Evolutionary conservation across 2,888 invertebrate genomes (phyloP).

Genomic region (Caenorhabditis sp.): DNA sequence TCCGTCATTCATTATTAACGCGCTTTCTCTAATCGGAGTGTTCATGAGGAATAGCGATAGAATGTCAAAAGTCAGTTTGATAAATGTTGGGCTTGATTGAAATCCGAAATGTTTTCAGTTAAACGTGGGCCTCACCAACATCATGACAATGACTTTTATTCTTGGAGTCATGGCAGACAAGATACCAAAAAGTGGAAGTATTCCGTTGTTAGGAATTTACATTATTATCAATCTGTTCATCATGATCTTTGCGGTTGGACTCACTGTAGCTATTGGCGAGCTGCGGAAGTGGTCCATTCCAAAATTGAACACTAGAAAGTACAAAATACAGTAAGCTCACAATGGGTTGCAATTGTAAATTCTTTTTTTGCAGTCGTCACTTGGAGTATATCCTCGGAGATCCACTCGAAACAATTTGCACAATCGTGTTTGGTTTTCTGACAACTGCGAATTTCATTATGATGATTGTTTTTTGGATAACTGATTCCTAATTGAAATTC

Average conservation of each 20-base stretch:
- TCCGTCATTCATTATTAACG: conserved; percentile 41
- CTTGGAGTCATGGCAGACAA: conserved; percentile 34
- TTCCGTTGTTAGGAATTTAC: conserved; percentile 34
- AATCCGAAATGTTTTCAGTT: conserved; percentile 3
- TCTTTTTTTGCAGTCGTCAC: too few relatives aligned
- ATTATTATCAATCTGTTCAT: conserved; percentile 34
- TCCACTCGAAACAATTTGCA: neutral
- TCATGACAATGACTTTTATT: conserved; percentile 49
- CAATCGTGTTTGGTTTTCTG: neutral
- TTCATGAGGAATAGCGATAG: conserved; percentile 33
- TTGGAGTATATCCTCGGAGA: conserved; percentile 9
- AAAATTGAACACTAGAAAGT: neutral
- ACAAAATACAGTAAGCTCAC: neutral
- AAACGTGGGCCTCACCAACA: conserved; percentile 29
- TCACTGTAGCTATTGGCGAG: neutral
- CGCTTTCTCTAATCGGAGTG: conserved; percentile 33
- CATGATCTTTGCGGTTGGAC: conserved; percentile 30
- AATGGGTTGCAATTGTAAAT: too few relatives aligned
- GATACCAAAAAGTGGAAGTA: conserved; percentile 29
- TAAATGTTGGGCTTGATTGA: neutral
- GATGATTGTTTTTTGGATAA: conserved; percentile 7
- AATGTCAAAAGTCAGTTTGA: conserved; percentile 34
- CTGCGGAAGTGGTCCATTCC: conserved; percentile 11
- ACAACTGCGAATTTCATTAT: conserved; percentile 5
- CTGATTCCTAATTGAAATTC: neutral